phyloP scores from a whole-genome alignment of 1,140 invertebrate genomes.

The Diabrotica virgifera region DNA sequence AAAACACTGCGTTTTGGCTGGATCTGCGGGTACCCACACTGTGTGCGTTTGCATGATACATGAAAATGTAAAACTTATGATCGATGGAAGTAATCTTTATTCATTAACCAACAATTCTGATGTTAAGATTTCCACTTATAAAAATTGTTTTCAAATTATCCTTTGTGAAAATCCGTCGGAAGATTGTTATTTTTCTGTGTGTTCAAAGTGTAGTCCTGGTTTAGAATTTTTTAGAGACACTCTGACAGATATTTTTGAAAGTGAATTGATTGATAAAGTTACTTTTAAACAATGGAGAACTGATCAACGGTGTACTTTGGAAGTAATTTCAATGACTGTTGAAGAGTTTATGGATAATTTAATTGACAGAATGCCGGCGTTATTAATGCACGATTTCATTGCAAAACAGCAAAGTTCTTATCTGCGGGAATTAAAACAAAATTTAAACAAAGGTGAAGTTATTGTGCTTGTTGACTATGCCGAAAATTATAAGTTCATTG shows the following conservation, averaged over 20 bases:
- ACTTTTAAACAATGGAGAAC: neutral
- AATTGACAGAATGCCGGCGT: neutral
- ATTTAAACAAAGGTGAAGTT: neutral
- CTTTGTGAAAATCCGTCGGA: neutral
- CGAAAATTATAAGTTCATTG: neutral
- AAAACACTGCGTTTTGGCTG: neutral
- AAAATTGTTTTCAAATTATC: neutral
- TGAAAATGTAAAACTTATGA: neutral
- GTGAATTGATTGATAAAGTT: too few species aligned
- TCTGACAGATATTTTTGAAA: neutral
- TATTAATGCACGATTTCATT: neutral
- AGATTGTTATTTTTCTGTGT: neutral
- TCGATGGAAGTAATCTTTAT: too few species aligned
- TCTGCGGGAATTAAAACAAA: neutral
- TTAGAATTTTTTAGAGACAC: neutral
- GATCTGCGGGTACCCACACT: neutral
- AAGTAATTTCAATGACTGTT: neutral
- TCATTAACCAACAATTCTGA: too few species aligned
- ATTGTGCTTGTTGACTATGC: neutral
- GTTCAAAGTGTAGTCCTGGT: neutral
- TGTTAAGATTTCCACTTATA: neutral
- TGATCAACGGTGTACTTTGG: neutral
- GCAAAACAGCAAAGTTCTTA: neutral
- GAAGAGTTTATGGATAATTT: slow-evolving; percentile 4
- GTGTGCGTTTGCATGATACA: neutral